These are phyloP conservation scores for Calyptommatus sinebrachiatus DNA, from an alignment of 2,113 vertebrate genomes.

Conservation along the genomic window DNA sequence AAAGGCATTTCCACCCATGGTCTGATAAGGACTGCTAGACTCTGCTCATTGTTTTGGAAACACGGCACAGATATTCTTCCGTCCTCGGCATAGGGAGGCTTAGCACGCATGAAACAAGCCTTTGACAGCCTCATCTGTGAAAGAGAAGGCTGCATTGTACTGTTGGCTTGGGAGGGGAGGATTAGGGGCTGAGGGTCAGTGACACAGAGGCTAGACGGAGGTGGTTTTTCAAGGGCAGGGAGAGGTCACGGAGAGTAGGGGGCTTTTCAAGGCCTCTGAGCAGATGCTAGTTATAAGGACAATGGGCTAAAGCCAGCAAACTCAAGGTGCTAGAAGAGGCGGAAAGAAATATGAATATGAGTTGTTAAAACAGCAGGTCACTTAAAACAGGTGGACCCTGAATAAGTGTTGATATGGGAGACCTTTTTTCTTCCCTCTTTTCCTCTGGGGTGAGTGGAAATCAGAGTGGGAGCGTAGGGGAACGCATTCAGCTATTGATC, in stretches of 20 bases:
- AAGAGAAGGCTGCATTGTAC: slow-evolving; percentile 11
- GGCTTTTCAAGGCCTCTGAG: background rate
- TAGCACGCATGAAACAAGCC: background rate
- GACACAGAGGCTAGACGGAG: background rate
- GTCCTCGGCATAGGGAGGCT: background rate
- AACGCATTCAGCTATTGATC: background rate
- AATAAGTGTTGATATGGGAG: background rate
- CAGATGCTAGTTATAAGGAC: slow-evolving; percentile 19
- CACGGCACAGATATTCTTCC: background rate
- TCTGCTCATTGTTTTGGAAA: slow-evolving; percentile 30
- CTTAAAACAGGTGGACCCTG: slow-evolving; percentile 1
- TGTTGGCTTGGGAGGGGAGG: background rate
- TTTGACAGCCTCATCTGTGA: background rate
- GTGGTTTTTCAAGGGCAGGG: slow-evolving; percentile 25
- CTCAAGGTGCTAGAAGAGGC: slow-evolving; percentile 17
- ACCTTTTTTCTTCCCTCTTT: too few species aligned
- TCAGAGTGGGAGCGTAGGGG: background rate
- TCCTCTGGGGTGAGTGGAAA: background rate
- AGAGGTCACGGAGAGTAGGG: slow-evolving; percentile 18
- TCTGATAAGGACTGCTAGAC: slow-evolving; percentile 49
- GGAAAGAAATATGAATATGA: background rate
- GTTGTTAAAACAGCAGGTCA: slow-evolving; percentile 1
- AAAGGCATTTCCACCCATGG: slow-evolving; percentile 47
- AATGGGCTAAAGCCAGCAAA: background rate
- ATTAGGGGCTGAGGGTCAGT: slow-evolving; percentile 15